Conservation (phyloP, 2,888 invertebrate genomes). For the Hemaris fuciformis region DNA sequence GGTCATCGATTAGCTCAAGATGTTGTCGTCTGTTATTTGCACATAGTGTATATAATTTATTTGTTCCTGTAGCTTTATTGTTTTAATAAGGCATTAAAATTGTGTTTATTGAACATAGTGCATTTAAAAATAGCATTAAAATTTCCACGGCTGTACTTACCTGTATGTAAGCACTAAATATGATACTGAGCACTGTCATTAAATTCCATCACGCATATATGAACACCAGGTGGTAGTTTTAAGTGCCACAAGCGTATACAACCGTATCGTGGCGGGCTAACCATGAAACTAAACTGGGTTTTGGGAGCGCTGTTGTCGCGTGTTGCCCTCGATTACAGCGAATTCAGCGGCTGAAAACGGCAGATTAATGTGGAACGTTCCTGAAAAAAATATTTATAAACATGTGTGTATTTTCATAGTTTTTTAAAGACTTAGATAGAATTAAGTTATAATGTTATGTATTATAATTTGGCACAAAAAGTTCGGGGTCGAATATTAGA, state of each 20-base stretch:
- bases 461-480: no score
- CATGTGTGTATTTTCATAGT: no score
- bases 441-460: no score
- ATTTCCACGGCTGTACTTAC: conserved; percentile 39
- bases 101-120: background rate
- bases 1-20: background rate
- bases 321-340: conserved; percentile 32
- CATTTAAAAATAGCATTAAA: background rate
- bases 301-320: conserved; percentile 50
- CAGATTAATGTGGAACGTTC: background rate
- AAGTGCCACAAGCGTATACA: conserved; percentile 13
- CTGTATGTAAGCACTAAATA: conserved; percentile 40
- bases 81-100: background rate
- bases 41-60: background rate
- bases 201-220: conserved; percentile 49
- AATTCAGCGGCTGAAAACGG: conserved; percentile 30
- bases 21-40: background rate
- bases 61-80: background rate
- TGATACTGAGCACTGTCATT: conserved; percentile 36
- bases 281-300: conserved; percentile 43
- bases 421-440: no score
- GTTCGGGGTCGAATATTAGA: no score
- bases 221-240: conserved; percentile 22
- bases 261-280: conserved; percentile 34
- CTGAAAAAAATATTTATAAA: no score